Conservation (phyloP, 2,113 vertebrate genomes). For the Todiramphus saurophagus region DNA sequence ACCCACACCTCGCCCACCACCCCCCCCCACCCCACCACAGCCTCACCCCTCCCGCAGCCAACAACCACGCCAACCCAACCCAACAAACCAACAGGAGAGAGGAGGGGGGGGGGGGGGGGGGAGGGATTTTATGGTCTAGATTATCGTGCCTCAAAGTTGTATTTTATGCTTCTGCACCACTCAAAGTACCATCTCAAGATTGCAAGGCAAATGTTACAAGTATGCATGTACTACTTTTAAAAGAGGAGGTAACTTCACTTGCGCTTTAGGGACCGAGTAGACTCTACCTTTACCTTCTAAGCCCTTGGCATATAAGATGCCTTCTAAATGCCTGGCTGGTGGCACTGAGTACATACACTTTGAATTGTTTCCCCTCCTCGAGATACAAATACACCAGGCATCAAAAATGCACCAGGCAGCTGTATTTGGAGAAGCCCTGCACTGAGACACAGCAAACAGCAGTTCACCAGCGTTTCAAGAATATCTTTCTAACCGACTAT, state of each 20-base stretch:
- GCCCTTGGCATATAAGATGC: background rate
- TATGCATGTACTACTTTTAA: background rate
- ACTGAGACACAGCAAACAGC: background rate
- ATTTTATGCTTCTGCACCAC: background rate
- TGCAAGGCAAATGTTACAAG: background rate
- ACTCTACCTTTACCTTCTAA: background rate
- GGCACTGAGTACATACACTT: background rate
- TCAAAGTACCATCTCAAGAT: background rate
- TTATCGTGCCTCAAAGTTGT: background rate
- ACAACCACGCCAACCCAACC: too few species aligned
- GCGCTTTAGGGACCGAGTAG: background rate
- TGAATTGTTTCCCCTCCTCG: background rate
- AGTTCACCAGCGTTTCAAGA: background rate
- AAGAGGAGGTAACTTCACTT: background rate
- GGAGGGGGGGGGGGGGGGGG: too few species aligned
- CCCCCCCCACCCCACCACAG: too few species aligned
- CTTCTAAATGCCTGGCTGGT: background rate
- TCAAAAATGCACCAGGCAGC: background rate
- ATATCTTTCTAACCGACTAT: background rate
- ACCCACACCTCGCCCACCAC: too few species aligned
- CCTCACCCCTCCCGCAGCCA: too few species aligned
- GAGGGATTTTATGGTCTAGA: background rate
- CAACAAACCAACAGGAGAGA: too few species aligned
- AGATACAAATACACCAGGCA: rapidly evolving
- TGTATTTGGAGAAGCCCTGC: background rate